phyloP scores from a whole-genome alignment of 2,113 vertebrate species.

The Pampusana beccarii region DNA sequence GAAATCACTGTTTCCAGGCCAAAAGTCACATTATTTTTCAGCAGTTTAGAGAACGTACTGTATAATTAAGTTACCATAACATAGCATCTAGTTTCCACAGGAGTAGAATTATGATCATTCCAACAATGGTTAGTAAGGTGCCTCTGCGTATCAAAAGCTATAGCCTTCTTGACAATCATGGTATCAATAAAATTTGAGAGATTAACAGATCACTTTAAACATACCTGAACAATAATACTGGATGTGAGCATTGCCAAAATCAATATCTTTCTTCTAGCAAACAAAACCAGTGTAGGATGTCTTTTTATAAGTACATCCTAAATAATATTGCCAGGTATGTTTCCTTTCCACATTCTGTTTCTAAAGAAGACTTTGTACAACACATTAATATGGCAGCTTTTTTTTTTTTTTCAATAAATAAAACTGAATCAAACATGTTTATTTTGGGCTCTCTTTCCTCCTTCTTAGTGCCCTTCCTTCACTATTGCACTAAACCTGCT shows the following conservation, averaged over 20 bases:
- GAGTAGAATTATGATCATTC: not conserved
- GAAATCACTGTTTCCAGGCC: not conserved
- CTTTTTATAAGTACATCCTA: not conserved
- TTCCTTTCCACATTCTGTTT: not conserved
- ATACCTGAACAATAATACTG: not conserved
- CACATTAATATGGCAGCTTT: not conserved
- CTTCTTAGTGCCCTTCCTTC: not conserved
- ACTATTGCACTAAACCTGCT: conserved; percentile 19
- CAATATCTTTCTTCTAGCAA: not conserved
- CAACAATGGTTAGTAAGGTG: not conserved
- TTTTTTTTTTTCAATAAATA: not conserved
- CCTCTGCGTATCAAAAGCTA: not conserved
- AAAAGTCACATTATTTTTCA: not conserved
- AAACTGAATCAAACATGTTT: not conserved
- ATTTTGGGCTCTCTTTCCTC: not conserved
- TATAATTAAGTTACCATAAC: not conserved
- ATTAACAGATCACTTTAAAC: not conserved
- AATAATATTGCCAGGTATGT: not conserved
- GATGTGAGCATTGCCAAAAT: not conserved
- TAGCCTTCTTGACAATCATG: not conserved
- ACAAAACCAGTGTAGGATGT: not conserved
- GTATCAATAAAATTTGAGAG: not conserved
- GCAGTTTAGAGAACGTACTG: not conserved
- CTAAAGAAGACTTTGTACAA: not conserved
- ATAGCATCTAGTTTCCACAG: not conserved